Conservation (phyloP, 23 tunicate genomes). For the Ciona savignyi region DNA sequence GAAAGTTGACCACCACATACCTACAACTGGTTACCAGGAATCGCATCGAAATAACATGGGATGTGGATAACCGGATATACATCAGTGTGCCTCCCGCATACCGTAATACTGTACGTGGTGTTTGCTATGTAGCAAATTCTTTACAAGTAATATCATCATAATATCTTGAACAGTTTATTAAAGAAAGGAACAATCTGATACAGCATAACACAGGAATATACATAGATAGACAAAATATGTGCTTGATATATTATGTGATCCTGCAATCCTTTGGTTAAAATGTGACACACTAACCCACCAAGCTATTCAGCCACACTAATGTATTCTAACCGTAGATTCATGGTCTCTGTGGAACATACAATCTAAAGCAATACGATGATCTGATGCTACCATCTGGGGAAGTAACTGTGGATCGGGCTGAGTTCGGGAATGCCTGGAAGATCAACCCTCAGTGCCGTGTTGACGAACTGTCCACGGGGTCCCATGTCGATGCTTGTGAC, state of each 20-base stretch:
- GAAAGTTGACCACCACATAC: constrained; percentile 28
- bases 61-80: constrained; percentile 43
- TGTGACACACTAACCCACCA: too few species aligned
- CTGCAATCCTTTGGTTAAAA: too few species aligned
- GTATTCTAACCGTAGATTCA: neutral
- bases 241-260: too few species aligned
- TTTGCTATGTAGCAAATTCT: too few species aligned
- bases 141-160: too few species aligned
- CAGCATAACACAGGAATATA: too few species aligned
- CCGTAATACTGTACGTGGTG: neutral
- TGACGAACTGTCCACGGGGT: neutral
- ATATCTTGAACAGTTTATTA: too few species aligned
- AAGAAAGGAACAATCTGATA: too few species aligned
- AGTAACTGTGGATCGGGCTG: constrained; percentile 16
- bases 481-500: constrained; percentile 44
- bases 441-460: constrained; percentile 29
- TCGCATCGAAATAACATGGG: constrained; percentile 45
- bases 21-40: constrained; percentile 18
- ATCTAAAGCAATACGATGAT: constrained; percentile 58
- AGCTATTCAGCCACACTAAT: too few species aligned
- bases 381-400: constrained; percentile 43
- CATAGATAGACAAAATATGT: too few species aligned
- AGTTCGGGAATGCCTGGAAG: constrained; percentile 80
- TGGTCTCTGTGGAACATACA: constrained; percentile 73
- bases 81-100: constrained; percentile 16